These are phyloP conservation scores for Riparia riparia DNA, from an alignment of 2,113 vertebrate species.

Conservation along the genomic window DNA sequence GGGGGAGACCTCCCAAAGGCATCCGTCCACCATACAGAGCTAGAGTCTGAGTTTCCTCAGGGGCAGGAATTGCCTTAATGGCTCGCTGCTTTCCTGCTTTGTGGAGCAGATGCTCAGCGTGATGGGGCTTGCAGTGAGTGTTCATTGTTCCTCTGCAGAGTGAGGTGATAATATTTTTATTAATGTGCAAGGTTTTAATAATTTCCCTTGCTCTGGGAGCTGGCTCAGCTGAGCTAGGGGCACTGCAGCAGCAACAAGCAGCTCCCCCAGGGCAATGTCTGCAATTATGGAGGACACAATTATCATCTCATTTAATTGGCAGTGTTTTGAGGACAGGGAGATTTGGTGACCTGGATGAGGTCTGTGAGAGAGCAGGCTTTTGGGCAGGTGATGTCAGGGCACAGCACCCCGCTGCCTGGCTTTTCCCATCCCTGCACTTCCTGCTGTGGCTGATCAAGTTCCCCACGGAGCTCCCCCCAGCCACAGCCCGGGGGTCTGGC, in stretches of 20 bases:
- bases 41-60: not conserved
- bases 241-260: not conserved
- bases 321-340: not conserved
- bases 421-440: not conserved
- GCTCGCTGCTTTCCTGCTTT: not conserved
- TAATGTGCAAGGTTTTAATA: not conserved
- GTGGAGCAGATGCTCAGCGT: not conserved
- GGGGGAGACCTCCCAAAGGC: not conserved
- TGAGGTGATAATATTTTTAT: slow-evolving; percentile 51
- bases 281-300: not conserved
- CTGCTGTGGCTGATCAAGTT: not conserved
- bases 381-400: not conserved
- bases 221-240: not conserved
- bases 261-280: not conserved
- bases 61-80: not conserved
- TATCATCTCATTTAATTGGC: not conserved
- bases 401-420: accelerated
- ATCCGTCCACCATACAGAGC: accelerated
- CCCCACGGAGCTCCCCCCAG: not conserved
- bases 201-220: slow-evolving; percentile 6
- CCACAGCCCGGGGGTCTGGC: accelerated
- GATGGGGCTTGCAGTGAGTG: not conserved
- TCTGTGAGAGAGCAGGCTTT: not conserved
- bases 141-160: not conserved
- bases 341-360: not conserved